A percentile compares a stretch with the other conserved stretches of the same genome.
phyloP scores from a whole-genome alignment of 1,140 invertebrate species.

The Gryon sp. region DNA sequence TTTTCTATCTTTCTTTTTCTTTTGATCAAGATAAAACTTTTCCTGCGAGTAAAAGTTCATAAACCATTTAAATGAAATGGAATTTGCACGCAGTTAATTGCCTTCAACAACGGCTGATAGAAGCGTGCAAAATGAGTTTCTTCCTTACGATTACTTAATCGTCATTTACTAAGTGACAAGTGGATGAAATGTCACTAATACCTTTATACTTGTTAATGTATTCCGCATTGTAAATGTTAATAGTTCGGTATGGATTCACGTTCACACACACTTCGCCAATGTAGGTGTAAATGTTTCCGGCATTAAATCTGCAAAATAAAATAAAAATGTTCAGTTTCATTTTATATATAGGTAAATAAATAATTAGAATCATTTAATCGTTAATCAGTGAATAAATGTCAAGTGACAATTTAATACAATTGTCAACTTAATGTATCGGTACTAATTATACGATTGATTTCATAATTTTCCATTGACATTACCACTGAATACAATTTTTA shows the following conservation, averaged over 20 bases:
- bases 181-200: conserved; percentile 61
- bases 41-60: conserved; percentile 33
- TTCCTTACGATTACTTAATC: conserved; percentile 25
- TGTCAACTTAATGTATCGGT: conserved; percentile 4
- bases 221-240: conserved; percentile 91
- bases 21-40: conserved; percentile 15
- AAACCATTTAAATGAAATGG: conserved; percentile 21
- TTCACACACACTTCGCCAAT: conserved; percentile 96
- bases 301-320: conserved; percentile 87
- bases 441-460: conserved; percentile 8
- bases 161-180: neutral
- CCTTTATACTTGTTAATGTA: conserved; percentile 93
- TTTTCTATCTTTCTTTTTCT: neutral
- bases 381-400: conserved; percentile 1
- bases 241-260: conserved; percentile 92
- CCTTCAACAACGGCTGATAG: conserved; percentile 5
- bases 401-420: neutral
- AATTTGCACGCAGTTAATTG: conserved; percentile 14
- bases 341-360: too few relatives aligned
- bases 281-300: conserved; percentile 94
- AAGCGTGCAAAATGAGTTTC: conserved; percentile 1
- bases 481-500: neutral
- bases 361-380: too few relatives aligned
- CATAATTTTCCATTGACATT: neutral
- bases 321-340: too few relatives aligned